A percentile compares a stretch with the other conserved stretches of the same genome.
phyloP scores from a whole-genome alignment of 2,113 vertebrate species.

The Murina feae region DNA sequence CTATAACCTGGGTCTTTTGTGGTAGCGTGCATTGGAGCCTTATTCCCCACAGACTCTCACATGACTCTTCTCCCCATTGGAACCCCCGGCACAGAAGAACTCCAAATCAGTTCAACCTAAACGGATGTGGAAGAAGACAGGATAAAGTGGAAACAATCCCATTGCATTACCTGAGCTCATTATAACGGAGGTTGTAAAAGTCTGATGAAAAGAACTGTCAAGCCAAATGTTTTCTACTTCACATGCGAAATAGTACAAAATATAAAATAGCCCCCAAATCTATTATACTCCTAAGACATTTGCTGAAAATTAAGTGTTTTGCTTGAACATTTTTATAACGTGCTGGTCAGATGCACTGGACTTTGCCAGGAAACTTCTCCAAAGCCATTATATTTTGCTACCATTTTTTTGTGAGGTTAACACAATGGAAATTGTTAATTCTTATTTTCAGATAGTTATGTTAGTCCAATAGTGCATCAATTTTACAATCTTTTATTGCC shows the following conservation, averaged over 20 bases:
- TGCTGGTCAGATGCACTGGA: too few relatives aligned
- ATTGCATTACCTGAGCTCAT: not conserved
- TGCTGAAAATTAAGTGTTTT: not conserved
- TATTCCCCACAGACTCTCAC: not conserved
- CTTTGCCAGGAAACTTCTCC: not conserved
- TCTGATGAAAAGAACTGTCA: not conserved
- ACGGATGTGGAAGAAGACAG: not conserved
- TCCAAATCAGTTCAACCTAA: not conserved
- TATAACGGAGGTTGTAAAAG: not conserved
- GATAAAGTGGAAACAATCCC: too few relatives aligned
- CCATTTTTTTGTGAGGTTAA: not conserved
- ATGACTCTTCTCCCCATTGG: not conserved
- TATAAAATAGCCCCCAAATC: not conserved
- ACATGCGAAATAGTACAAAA: not conserved
- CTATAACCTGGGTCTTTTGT: not conserved
- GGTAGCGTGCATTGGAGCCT: not conserved
- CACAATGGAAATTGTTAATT: not conserved
- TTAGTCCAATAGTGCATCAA: not conserved
- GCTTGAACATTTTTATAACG: not conserved
- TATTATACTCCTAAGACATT: not conserved
- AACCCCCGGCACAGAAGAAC: not conserved
- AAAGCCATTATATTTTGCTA: not conserved
- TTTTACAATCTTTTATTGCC: not conserved
- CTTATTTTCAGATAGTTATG: not conserved
- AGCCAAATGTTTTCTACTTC: not conserved